Conservation (phyloP, 2,888 invertebrate species). For the Aphodius granarius region DNA sequence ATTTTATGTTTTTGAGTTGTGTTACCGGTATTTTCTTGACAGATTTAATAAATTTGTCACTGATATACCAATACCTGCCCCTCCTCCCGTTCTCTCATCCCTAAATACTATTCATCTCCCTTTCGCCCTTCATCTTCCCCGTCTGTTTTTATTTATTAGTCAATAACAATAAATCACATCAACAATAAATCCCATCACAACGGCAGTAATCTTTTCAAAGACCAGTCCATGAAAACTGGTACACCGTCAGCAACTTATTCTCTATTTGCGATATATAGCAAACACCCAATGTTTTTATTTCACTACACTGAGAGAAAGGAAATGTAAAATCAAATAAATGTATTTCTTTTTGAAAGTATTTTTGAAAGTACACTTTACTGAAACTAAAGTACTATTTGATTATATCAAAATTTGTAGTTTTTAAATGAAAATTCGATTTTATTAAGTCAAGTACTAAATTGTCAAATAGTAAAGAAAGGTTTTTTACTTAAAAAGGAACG, state of each 20-base stretch:
- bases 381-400: no score
- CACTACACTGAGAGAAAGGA: no score
- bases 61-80: not conserved
- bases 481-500: no score
- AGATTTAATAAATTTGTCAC: not conserved
- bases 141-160: not conserved
- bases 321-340: no score
- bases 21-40: not conserved
- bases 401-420: no score
- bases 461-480: no score
- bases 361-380: no score
- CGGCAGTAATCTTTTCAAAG: not conserved
- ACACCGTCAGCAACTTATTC: not conserved
- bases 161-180: not conserved
- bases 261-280: not conserved
- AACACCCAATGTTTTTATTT: no score
- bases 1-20: no score
- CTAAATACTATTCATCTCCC: not conserved
- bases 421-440: no score
- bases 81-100: not conserved
- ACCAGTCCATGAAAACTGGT: not conserved
- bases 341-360: no score
- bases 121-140: not conserved
- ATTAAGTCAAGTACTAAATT: no score
- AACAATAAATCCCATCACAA: not conserved